phyloP scores from a whole-genome alignment of 2,113 vertebrate species.

The Rostratula benghalensis region DNA sequence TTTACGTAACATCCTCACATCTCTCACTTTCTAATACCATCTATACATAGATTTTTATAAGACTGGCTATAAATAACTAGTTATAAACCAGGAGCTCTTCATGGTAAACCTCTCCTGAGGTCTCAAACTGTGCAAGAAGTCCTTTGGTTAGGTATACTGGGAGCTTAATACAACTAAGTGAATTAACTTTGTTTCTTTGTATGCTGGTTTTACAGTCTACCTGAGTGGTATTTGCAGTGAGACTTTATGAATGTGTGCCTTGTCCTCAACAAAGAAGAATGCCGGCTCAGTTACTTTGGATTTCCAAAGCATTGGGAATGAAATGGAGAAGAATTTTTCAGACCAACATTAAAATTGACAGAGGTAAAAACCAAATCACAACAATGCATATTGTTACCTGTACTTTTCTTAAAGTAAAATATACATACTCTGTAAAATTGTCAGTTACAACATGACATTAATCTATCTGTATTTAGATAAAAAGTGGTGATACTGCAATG shows the following conservation, averaged over 20 bases:
- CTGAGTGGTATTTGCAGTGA: neutral
- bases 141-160: neutral
- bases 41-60: neutral
- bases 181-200: neutral
- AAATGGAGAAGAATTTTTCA: neutral
- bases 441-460: neutral
- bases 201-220: neutral
- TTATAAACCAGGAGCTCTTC: neutral
- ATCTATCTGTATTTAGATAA: neutral
- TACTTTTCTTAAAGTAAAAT: neutral
- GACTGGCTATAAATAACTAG: neutral
- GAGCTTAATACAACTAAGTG: neutral
- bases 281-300: neutral
- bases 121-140: neutral
- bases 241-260: neutral
- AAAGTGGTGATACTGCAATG: neutral
- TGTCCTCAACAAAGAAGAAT: neutral
- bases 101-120: neutral
- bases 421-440: neutral
- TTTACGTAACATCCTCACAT: neutral
- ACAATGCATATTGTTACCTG: neutral
- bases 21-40: neutral
- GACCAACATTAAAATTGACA: neutral
- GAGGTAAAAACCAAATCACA: neutral
- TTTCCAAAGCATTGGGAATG: neutral